phyloP scores from a whole-genome alignment of 2,888 invertebrate genomes.

The Neoscelio sp. region DNA sequence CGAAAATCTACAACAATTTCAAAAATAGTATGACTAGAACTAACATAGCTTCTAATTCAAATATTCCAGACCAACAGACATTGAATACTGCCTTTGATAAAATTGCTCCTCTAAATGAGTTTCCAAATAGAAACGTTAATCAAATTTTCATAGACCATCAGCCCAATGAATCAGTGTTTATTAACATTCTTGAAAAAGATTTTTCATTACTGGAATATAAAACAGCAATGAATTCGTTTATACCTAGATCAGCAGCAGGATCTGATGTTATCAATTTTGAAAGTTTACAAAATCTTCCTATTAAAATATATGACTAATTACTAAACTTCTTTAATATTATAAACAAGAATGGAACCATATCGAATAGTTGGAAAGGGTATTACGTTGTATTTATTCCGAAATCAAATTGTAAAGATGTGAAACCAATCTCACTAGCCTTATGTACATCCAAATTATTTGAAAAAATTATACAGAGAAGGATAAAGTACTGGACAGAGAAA shows the following conservation, averaged over 20 bases:
- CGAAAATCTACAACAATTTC: not conserved
- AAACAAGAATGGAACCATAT: no score
- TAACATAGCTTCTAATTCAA: not conserved
- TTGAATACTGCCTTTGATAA: slow-evolving; percentile 1
- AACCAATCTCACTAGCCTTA: no score
- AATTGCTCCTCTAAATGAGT: not conserved
- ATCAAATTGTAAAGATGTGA: no score
- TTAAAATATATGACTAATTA: not conserved
- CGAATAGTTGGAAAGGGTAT: no score
- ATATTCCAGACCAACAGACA: no score
- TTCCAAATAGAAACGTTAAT: not conserved
- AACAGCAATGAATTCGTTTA: not conserved
- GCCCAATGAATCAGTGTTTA: not conserved
- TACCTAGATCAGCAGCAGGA: not conserved
- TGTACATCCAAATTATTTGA: slow-evolving; percentile 39
- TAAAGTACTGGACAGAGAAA: slow-evolving; percentile 4
- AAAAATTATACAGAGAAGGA: slow-evolving; percentile 23
- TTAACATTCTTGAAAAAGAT: not conserved
- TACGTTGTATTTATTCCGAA: no score
- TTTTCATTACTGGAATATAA: no score
- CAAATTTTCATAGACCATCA: not conserved
- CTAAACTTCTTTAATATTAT: not conserved
- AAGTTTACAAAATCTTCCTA: not conserved
- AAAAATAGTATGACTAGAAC: not conserved
- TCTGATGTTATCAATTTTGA: not conserved